A percentile compares a stretch with the other conserved stretches of the same genome.
Conservation (phyloP, 2,797 vertebrate genomes). For the Pseudochaenichthys georgianus region DNA sequence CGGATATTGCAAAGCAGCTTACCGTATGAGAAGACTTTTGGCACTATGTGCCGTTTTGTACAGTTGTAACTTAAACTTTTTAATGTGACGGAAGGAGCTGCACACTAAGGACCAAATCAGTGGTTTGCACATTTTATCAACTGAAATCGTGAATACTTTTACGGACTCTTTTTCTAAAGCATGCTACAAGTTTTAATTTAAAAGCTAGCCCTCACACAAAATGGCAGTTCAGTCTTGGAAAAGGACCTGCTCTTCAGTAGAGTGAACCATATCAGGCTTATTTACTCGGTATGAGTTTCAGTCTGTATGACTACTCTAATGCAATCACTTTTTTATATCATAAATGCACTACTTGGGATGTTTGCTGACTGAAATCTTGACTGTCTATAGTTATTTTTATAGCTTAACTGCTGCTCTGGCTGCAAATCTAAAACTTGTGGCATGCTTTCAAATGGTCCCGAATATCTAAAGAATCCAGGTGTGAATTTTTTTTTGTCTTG, state of each 20-base stretch:
- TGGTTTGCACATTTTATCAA: slow-evolving; percentile 19
- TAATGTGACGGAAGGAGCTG: slow-evolving; percentile 2
- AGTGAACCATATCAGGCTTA: not conserved
- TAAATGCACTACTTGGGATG: slow-evolving; percentile 12
- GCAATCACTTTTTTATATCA: not conserved
- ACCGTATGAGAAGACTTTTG: slow-evolving; percentile 55
- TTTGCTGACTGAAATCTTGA: not conserved
- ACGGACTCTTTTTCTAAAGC: not conserved
- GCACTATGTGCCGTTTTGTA: slow-evolving; percentile 66
- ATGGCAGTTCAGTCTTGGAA: not conserved
- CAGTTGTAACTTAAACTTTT: slow-evolving; percentile 61
- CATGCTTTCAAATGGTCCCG: slow-evolving; percentile 6
- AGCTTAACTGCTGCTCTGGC: not conserved
- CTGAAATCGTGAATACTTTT: not conserved
- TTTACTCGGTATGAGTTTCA: not conserved
- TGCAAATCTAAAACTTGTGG: slow-evolving; percentile 9
- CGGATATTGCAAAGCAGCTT: slow-evolving; percentile 81
- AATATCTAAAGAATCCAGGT: not conserved
- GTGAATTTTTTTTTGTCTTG: no score
- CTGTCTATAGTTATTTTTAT: not conserved
- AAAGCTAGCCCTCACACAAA: not conserved
- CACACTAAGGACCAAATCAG: not conserved
- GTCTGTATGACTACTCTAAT: not conserved
- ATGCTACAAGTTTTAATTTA: not conserved
- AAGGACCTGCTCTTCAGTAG: not conserved